Evolutionary conservation across 2,888 invertebrate genomes (phyloP).

Genomic region (Julus scandinavius): DNA sequence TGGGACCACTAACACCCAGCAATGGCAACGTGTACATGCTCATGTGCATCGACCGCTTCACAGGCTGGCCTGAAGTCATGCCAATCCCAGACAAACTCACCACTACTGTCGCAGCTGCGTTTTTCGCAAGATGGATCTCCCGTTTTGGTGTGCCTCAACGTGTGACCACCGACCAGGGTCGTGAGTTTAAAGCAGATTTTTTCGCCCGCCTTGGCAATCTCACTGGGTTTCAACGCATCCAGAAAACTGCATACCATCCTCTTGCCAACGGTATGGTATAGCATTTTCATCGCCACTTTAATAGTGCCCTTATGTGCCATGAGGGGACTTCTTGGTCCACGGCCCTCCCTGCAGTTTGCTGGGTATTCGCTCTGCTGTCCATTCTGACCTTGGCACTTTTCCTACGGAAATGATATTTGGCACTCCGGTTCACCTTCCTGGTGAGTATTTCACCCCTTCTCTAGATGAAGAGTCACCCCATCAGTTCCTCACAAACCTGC

Average conservation of each 20-base stretch:
- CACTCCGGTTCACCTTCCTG: neutral
- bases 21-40: constrained; percentile 1
- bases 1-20: constrained; percentile 43
- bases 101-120: constrained; percentile 57
- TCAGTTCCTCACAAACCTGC: neutral
- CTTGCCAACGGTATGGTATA: constrained; percentile 61
- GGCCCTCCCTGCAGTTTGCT: neutral
- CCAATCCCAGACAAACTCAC: constrained; percentile 59
- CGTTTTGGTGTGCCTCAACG: constrained; percentile 59
- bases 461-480: neutral
- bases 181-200: constrained; percentile 59
- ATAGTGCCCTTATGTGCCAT: constrained; percentile 59
- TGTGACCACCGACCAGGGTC: constrained; percentile 61
- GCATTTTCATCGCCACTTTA: constrained; percentile 61
- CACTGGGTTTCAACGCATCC: constrained; percentile 54
- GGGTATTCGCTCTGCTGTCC: constrained; percentile 37
- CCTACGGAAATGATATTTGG: neutral
- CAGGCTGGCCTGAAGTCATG: constrained; percentile 60
- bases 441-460: constrained; percentile 10
- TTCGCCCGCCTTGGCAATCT: constrained; percentile 56
- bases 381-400: neutral
- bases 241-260: constrained; percentile 58
- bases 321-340: neutral
- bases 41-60: constrained; percentile 53
- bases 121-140: constrained; percentile 59